Percentiles rank a stretch among this genome's conserved stretches.
Conservation (phyloP, 2,113 vertebrate species). For the Cygnus atratus region DNA sequence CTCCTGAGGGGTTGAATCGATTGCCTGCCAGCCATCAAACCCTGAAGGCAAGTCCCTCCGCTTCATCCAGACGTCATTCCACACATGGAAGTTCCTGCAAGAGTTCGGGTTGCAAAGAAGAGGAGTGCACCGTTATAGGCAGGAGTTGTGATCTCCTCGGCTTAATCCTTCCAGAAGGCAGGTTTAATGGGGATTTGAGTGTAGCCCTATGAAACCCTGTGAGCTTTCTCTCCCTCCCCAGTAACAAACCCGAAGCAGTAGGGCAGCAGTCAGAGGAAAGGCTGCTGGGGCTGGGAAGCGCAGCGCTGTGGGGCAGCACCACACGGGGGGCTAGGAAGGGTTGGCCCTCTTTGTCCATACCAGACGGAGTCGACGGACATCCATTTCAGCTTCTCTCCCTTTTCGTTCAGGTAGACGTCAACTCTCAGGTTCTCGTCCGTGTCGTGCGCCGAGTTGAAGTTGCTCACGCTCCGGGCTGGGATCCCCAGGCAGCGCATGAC, state of each 20-base stretch:
- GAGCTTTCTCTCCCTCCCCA: not conserved
- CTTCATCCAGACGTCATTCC: conserved; percentile 78
- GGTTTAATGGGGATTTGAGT: not conserved
- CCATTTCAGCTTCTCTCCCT: not conserved
- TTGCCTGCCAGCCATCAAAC: conserved; percentile 73
- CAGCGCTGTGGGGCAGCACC: fast-evolving
- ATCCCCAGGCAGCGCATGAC: conserved; percentile 78
- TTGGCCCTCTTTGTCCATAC: conserved; percentile 17
- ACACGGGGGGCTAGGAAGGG: fast-evolving
- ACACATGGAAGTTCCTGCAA: conserved; percentile 74
- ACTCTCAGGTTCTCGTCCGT: conserved; percentile 71
- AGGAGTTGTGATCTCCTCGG: fast-evolving
- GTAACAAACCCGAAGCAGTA: not conserved
- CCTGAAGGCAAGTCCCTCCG: conserved; percentile 60
- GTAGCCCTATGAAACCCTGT: not conserved
- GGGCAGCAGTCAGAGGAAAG: not conserved
- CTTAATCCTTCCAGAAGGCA: not conserved
- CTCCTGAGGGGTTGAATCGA: conserved; percentile 77
- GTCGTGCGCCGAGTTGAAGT: conserved; percentile 75
- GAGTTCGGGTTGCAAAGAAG: not conserved
- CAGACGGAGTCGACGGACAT: conserved; percentile 64
- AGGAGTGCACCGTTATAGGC: not conserved
- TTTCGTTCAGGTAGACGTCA: conserved; percentile 59
- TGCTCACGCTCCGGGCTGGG: conserved; percentile 69
- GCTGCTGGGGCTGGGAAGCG: not conserved